These are phyloP conservation scores for Hafferia zeledoni DNA, from an alignment of 2,797 vertebrate genomes.

Conservation along the genomic window DNA sequence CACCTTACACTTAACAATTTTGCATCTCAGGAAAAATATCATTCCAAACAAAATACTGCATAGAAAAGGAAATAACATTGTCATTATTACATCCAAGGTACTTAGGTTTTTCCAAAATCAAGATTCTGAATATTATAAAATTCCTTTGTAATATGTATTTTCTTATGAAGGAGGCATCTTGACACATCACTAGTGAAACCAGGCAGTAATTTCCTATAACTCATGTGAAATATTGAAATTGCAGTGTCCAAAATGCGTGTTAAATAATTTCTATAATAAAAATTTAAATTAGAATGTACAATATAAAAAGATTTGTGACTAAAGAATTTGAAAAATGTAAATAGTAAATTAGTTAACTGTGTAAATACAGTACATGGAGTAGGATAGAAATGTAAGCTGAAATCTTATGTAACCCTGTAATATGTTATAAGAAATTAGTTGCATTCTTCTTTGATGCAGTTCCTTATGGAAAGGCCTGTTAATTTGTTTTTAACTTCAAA, in stretches of 20 bases:
- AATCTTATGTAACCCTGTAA: conserved; percentile 53
- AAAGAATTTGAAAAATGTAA: conserved; percentile 67
- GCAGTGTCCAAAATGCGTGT: conserved; percentile 4
- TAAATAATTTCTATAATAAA: conserved; percentile 70
- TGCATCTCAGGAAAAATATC: conserved; percentile 59
- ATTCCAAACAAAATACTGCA: not conserved
- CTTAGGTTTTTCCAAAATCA: not conserved
- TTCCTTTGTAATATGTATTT: conserved; percentile 50
- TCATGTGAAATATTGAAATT: conserved; percentile 27
- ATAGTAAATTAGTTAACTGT: conserved; percentile 59
- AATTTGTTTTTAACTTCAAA: conserved; percentile 52
- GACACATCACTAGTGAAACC: conserved; percentile 29
- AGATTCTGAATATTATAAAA: not conserved
- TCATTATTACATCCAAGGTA: not conserved
- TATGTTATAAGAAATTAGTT: conserved; percentile 29
- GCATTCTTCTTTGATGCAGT: not conserved
- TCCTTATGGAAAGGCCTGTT: conserved; percentile 18
- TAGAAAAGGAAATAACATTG: not conserved
- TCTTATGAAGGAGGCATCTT: conserved; percentile 48
- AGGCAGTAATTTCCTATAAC: conserved; percentile 36
- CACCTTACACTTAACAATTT: not conserved
- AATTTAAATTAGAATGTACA: conserved; percentile 81
- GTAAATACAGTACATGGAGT: conserved; percentile 64
- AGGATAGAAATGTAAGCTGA: conserved; percentile 32
- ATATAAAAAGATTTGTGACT: conserved; percentile 74